Percentiles rank a stretch among this genome's conserved stretches.
Conservation (phyloP, 2,797 vertebrate species). For the Prunella strophiata region DNA sequence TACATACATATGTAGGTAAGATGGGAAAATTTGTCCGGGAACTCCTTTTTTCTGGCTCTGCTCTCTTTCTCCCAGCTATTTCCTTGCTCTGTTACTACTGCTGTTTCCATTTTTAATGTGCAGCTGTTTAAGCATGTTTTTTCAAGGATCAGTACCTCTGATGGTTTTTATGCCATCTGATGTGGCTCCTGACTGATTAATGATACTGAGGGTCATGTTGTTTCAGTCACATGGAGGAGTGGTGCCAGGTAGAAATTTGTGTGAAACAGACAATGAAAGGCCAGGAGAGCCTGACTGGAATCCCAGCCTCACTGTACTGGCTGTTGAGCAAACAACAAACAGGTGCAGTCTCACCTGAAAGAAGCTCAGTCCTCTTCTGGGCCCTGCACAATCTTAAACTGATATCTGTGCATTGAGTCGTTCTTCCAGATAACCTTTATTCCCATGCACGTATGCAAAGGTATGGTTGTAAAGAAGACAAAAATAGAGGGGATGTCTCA, state of each 20-base stretch:
- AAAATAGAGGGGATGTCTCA: not conserved
- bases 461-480: not conserved
- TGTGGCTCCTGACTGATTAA: not conserved
- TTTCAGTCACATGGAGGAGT: not conserved
- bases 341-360: not conserved
- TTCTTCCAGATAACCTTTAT: not conserved
- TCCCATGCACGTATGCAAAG: not conserved
- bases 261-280: not conserved
- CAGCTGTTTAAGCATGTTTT: not conserved
- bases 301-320: not conserved
- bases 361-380: not conserved
- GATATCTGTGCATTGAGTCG: rapidly evolving
- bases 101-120: not conserved
- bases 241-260: not conserved
- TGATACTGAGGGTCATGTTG: rapidly evolving
- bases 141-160: not conserved
- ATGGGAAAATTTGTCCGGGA: not conserved
- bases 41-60: not conserved
- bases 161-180: not conserved
- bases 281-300: not conserved
- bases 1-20: rapidly evolving
- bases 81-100: not conserved
- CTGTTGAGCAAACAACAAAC: not conserved
- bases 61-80: not conserved
- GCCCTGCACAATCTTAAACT: not conserved